Evolutionary conservation across 2,797 vertebrate genomes (phyloP), one percentile per base, ranked within the genome.

Genomic region (Microcaecilia unicolor): DNA sequence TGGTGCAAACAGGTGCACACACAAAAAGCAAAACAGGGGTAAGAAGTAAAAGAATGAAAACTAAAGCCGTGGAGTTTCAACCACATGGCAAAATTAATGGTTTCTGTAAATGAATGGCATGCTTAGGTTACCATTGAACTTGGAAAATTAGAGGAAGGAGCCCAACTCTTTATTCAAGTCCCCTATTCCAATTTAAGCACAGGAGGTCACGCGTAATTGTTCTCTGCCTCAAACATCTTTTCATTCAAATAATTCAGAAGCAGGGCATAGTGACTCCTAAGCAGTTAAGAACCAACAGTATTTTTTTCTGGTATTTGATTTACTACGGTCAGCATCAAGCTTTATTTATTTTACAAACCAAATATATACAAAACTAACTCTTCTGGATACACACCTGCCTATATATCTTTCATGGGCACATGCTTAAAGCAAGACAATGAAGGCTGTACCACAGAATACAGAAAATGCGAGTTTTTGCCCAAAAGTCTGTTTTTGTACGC

Each of bases 1-100:
- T 86, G 83, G 87, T 84, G 80, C 65, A 91, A 92, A 96, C 93
- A 97, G 93, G 93, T 98, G 95, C 89, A 85, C 82, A 81, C 75
- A 88, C 81, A 93, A 87, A 85, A 78, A 68, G 68, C 48, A 75
- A 67, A 82, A 79, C 85, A 77, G 74, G 79, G 73, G 69, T 48
- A 42, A 21, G 65, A 65, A 76, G 62, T 57, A 56, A 58, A 70
- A 85, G 55, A 81, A 79, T 84, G 90, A 86, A 95, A 92, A 84
- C 82, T 74, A 87, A 91, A 59, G 78, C 80, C 69, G 47, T 69
- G 65, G 67, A 74, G 63, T 85, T 71, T 76, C 58, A 82, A 60
- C 65, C 70, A 67, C 59, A 70, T 54, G 65, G 62, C 55, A 71
- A 80, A 86, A 84, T 83, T 82, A 83, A 81, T 81, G 80, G 75